Evolutionary conservation across 2,888 invertebrate species (phyloP), one percentile per base, ranked within the genome.

Genomic region (Mamestra brassicae): DNA sequence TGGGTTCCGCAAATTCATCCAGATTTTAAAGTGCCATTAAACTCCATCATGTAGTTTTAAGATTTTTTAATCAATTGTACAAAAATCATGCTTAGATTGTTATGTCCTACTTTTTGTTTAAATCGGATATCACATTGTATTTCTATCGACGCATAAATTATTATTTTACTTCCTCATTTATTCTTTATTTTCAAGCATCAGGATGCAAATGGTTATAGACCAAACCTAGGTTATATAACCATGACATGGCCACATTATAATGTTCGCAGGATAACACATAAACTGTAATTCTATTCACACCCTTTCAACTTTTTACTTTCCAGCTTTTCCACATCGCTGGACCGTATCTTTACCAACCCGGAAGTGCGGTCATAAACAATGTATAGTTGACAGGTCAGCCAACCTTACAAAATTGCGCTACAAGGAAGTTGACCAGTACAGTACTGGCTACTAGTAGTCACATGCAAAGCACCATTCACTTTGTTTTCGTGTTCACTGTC

Each of bases 391-490:
- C 36, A 70, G 57, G 52, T 66, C 65, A 69, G 52, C n/a, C 42
- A 47, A 8, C 17, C 17, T 57, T 42, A 10, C 36, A 11, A 58
- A 38, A 26, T 68, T 74, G 45, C 47, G 11, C 70, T 42, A 73
- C 55, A 74, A 76, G 57, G 36, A 17, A 65, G 34, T 58, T 11
- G 54, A 13, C 17, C 62, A 58, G 61, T 50, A n/a, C 3, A 62
- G 7, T 36, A 60, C 60, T 70, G 63, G 57, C 26, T 38, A 34
- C 52, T 54, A 42, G 26, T 70, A 50, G 15, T 38, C 34, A 8
- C 70, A 64, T 64, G 57, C 71, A 65, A 76, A 71, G 4, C 50
- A 36, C 67, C 80, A 55, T 76, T 80, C 80, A 71, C 80, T 80
- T 80, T 47, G 50, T 57, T 68, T 61, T 75, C 52, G 60, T 64